A percentile compares a stretch with the other conserved stretches of the same genome.
Conservation (phyloP, 1,140 invertebrate species). For the Oreohelix idahoensis region DNA sequence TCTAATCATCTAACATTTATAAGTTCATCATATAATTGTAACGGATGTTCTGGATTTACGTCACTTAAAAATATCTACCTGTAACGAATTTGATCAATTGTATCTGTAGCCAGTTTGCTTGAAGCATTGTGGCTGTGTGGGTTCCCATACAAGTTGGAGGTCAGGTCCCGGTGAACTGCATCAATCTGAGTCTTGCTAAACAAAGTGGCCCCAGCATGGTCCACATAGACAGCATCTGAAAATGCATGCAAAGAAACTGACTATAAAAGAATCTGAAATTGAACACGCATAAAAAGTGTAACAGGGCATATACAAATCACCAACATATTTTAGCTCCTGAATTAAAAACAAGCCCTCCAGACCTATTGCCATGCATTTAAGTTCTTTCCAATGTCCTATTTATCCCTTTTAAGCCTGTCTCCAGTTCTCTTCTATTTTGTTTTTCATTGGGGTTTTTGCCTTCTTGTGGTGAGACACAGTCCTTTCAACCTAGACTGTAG, state of each 20-base stretch:
- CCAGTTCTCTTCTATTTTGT: too few relatives aligned
- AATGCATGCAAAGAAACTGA: neutral
- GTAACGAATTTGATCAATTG: conserved; percentile 85
- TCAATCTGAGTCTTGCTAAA: conserved; percentile 85
- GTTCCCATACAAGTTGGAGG: conserved; percentile 85
- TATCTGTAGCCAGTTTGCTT: conserved; percentile 84
- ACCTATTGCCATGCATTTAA: neutral
- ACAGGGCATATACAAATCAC: neutral
- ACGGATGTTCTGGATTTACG: too few relatives aligned
- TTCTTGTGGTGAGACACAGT: too few relatives aligned
- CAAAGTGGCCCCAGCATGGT: conserved; percentile 90
- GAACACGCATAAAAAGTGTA: neutral
- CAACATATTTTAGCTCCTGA: neutral
- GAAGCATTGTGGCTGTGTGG: conserved; percentile 84
- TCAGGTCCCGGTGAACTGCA: conserved; percentile 79
- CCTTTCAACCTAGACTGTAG: too few relatives aligned
- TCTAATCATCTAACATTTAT: too few relatives aligned
- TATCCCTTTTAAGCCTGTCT: too few relatives aligned
- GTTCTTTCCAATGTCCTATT: too few relatives aligned
- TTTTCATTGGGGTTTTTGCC: too few relatives aligned
- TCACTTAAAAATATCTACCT: too few relatives aligned
- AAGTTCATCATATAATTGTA: too few relatives aligned
- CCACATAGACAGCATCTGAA: conserved; percentile 82
- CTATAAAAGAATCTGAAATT: too few relatives aligned
- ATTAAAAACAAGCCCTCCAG: neutral